phyloP scores from a whole-genome alignment of 2,797 vertebrate species.

The Arnoldichthys spilopterus region DNA sequence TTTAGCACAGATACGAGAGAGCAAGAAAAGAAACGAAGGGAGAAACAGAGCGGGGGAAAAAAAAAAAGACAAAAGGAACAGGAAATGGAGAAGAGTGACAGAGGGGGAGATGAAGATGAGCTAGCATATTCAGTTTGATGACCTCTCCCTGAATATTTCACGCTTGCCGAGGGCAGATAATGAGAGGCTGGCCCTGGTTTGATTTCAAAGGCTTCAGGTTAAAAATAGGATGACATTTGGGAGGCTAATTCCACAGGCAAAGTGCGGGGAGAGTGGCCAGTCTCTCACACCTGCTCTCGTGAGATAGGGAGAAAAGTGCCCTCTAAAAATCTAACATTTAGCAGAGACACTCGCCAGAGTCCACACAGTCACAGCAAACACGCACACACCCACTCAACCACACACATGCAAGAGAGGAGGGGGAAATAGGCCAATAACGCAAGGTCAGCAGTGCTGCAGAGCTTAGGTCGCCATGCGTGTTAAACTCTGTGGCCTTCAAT shows the following conservation, averaged over 20 bases:
- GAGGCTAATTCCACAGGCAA: constrained; percentile 47
- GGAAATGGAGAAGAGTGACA: neutral
- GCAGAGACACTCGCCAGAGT: neutral
- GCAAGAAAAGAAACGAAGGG: neutral
- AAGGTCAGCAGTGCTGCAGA: constrained; percentile 10
- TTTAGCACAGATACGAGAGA: too few relatives aligned
- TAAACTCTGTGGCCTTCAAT: neutral
- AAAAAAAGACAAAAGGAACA: neutral
- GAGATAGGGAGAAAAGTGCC: constrained; percentile 41
- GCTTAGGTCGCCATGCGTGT: neutral
- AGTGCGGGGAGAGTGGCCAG: constrained; percentile 15
- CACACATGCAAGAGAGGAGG: neutral
- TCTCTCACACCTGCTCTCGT: constrained; percentile 31
- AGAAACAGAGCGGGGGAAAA: neutral
- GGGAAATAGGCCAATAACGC: neutral
- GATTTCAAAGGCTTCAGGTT: constrained; percentile 45
- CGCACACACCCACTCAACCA: neutral
- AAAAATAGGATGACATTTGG: constrained; percentile 59
- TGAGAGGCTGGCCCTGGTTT: constrained; percentile 23
- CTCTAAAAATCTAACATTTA: constrained; percentile 21
- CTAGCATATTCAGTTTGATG: constrained; percentile 41
- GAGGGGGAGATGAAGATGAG: constrained; percentile 27
- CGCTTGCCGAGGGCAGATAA: constrained; percentile 33
- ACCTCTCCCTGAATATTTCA: constrained; percentile 24
- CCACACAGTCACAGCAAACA: neutral